Evolutionary conservation across 2,888 invertebrate genomes (phyloP).

Genomic region (Drosophila phalerata): DNA sequence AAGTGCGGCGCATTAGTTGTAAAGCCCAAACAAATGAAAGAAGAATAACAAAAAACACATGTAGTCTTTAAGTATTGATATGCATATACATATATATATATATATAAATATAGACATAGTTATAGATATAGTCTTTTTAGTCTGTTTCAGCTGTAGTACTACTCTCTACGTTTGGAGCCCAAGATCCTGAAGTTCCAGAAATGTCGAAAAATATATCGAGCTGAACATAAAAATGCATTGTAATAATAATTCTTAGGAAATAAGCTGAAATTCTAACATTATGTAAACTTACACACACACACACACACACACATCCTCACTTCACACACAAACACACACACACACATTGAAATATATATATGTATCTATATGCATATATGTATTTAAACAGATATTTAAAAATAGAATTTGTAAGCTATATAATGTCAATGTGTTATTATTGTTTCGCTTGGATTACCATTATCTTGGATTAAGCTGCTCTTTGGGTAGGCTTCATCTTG

Average conservation of each 20-base stretch:
- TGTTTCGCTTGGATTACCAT: not conserved
- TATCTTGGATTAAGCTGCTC: not conserved
- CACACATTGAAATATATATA: not conserved
- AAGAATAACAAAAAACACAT: not conserved
- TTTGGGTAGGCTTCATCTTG: not conserved
- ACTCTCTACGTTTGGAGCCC: not conserved
- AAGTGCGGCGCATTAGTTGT: slow-evolving; percentile 3
- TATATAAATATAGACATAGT: slow-evolving; percentile 6
- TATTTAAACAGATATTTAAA: slow-evolving; percentile 34
- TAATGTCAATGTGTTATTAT: slow-evolving; percentile 27
- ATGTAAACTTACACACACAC: slow-evolving; percentile 7
- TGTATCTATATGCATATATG: slow-evolving; percentile 20
- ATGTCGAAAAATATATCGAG: not conserved
- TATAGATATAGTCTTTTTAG: slow-evolving; percentile 14
- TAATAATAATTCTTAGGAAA: slow-evolving; percentile 30
- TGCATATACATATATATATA: slow-evolving; percentile 3
- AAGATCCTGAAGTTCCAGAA: not conserved
- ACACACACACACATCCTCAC: slow-evolving; percentile 1
- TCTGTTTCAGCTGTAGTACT: slow-evolving; percentile 9
- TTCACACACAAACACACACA: not conserved
- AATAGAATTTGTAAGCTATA: slow-evolving; percentile 40
- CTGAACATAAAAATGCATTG: slow-evolving; percentile 32
- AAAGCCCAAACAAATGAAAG: slow-evolving; percentile 1
- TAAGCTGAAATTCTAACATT: slow-evolving; percentile 29
- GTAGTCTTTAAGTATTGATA: slow-evolving; percentile 32